phyloP scores from a whole-genome alignment of 2,797 vertebrate species.

The Potorous gilbertii region DNA sequence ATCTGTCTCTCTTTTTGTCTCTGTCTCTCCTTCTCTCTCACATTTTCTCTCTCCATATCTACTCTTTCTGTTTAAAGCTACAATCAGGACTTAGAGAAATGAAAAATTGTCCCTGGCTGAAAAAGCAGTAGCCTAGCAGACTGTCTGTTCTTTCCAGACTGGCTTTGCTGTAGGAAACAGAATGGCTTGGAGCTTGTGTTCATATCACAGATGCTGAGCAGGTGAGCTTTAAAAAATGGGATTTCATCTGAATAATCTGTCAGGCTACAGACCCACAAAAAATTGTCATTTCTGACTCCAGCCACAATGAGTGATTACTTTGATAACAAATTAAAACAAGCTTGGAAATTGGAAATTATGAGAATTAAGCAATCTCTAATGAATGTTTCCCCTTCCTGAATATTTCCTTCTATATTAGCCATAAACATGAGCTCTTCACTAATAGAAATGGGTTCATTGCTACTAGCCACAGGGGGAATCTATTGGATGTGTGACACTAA shows the following conservation, averaged over 20 bases:
- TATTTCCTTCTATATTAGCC: slow-evolving; percentile 79
- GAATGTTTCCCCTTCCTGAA: slow-evolving; percentile 74
- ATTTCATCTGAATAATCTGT: slow-evolving; percentile 83
- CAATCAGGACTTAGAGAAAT: slow-evolving; percentile 1
- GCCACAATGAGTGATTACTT: slow-evolving; percentile 83
- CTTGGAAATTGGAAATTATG: slow-evolving; percentile 85
- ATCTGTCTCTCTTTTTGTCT: neutral
- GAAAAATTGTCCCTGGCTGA: slow-evolving; percentile 40
- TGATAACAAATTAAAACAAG: slow-evolving; percentile 88
- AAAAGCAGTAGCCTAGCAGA: slow-evolving; percentile 73
- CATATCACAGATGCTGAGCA: slow-evolving; percentile 84
- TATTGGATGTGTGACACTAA: slow-evolving; percentile 73
- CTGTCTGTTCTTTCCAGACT: slow-evolving; percentile 76
- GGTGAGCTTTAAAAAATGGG: slow-evolving; percentile 85
- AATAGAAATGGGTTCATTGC: slow-evolving; percentile 82
- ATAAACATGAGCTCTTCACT: slow-evolving; percentile 85
- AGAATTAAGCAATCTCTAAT: slow-evolving; percentile 79
- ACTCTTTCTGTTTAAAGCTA: slow-evolving; percentile 17
- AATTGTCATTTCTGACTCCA: slow-evolving; percentile 83
- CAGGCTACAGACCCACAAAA: slow-evolving; percentile 79
- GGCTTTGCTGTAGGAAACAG: slow-evolving; percentile 75
- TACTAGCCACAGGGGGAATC: slow-evolving; percentile 81
- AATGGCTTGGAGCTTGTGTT: slow-evolving; percentile 81
- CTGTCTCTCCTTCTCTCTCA: neutral
- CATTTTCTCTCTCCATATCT: neutral